A percentile compares a stretch with the other conserved stretches of the same genome.
These are phyloP conservation scores for Ischnura elegans DNA, from an alignment of 2,888 invertebrate genomes.

Conservation along the genomic window DNA sequence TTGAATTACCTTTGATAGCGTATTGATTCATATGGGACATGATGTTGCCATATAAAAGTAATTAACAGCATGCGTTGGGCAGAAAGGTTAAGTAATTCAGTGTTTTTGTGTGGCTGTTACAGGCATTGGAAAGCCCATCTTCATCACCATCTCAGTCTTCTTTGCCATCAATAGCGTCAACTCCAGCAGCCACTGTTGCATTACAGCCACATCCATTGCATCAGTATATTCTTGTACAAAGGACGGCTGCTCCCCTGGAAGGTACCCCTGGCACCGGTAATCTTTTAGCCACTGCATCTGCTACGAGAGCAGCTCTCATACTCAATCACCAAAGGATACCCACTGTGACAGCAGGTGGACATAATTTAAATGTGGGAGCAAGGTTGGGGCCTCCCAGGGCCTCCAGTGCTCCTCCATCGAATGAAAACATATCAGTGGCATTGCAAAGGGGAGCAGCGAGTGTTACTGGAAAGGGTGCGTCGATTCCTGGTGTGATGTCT, in stretches of 20 bases:
- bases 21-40: background rate
- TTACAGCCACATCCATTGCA: slow-evolving; percentile 65
- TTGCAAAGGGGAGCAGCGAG: slow-evolving; percentile 73
- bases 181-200: slow-evolving; percentile 57
- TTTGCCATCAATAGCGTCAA: slow-evolving; percentile 41
- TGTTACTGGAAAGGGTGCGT: slow-evolving; percentile 73
- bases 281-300: slow-evolving; percentile 31
- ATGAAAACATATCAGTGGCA: slow-evolving; percentile 73
- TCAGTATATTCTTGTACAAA: slow-evolving; percentile 90
- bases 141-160: slow-evolving; percentile 61
- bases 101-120: slow-evolving; percentile 11
- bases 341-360: slow-evolving; percentile 38
- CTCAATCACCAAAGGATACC: slow-evolving; percentile 61
- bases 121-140: slow-evolving; percentile 60
- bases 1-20: background rate
- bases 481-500: slow-evolving; percentile 77
- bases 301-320: slow-evolving; percentile 53
- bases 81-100: slow-evolving; percentile 1
- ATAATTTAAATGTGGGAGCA: slow-evolving; percentile 30
- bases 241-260: slow-evolving; percentile 77
- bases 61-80: background rate
- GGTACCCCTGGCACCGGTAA: slow-evolving; percentile 69
- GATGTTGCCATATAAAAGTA: background rate
- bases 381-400: slow-evolving; percentile 79
- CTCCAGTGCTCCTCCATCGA: slow-evolving; percentile 90